Percentiles rank a stretch among this genome's conserved stretches.
Conservation (phyloP, 2,113 vertebrate genomes). For the Piaya cayana region DNA sequence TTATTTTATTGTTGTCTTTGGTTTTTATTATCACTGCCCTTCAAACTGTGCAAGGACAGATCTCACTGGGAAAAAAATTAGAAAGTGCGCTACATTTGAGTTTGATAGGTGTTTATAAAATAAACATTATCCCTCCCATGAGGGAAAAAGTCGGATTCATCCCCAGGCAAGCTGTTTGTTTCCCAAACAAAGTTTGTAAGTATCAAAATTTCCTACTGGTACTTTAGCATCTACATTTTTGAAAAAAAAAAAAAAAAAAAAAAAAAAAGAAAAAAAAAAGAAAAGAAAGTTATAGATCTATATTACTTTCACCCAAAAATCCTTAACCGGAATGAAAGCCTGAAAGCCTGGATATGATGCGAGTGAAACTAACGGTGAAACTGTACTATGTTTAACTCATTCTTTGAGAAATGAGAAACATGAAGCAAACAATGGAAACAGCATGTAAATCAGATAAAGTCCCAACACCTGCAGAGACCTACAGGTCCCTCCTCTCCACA, state of each 20-base stretch:
- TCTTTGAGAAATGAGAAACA: not conserved
- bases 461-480: not conserved
- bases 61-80: not conserved
- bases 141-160: slow-evolving; percentile 19
- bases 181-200: slow-evolving; percentile 39
- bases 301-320: not conserved
- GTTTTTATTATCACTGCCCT: slow-evolving; percentile 10
- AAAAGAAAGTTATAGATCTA: not conserved
- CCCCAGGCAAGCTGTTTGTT: slow-evolving; percentile 37
- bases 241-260: not conserved
- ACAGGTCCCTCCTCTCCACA: not conserved
- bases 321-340: not conserved
- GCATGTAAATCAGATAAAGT: not conserved
- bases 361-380: not conserved
- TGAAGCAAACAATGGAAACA: not conserved
- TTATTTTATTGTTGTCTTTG: not conserved
- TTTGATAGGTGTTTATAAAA: slow-evolving; percentile 58
- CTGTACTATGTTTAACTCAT: not conserved
- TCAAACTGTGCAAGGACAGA: slow-evolving; percentile 50
- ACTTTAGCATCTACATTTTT: not conserved
- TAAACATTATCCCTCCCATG: slow-evolving; percentile 31
- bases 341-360: not conserved
- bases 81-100: not conserved
- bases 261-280: not conserved
- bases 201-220: slow-evolving; percentile 48